Conservation (phyloP, 2,113 vertebrate species). For the Nycticebus coucang region DNA sequence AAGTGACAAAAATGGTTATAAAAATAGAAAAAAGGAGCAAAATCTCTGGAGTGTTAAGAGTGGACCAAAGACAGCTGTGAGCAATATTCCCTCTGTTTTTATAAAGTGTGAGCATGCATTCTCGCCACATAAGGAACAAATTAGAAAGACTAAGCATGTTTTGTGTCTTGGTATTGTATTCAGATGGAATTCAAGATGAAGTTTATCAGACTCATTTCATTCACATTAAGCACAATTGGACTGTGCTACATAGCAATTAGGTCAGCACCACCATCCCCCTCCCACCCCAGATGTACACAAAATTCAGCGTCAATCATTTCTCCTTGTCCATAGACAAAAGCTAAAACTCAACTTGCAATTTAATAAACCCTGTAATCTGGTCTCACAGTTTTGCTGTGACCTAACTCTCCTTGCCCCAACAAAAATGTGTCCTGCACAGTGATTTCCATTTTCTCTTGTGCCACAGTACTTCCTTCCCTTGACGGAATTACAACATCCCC, state of each 20-base stretch:
- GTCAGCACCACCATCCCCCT: fast-evolving
- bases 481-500: neutral
- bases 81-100: constrained; percentile 60
- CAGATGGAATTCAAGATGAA: neutral
- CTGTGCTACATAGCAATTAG: neutral
- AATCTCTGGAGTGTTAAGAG: constrained; percentile 46
- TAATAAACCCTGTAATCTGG: neutral
- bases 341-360: neutral
- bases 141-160: constrained; percentile 20
- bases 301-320: neutral
- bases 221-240: neutral
- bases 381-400: neutral
- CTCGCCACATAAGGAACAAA: constrained; percentile 40
- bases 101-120: constrained; percentile 33
- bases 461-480: no score
- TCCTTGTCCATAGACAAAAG: neutral
- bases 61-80: constrained; percentile 61
- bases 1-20: constrained; percentile 70
- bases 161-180: neutral
- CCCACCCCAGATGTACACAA: neutral
- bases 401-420: neutral
- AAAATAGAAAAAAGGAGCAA: constrained; percentile 65
- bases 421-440: neutral
- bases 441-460: neutral
- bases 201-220: neutral